Conservation (phyloP, 2,113 vertebrate species). For the Sisor rabdophorus region DNA sequence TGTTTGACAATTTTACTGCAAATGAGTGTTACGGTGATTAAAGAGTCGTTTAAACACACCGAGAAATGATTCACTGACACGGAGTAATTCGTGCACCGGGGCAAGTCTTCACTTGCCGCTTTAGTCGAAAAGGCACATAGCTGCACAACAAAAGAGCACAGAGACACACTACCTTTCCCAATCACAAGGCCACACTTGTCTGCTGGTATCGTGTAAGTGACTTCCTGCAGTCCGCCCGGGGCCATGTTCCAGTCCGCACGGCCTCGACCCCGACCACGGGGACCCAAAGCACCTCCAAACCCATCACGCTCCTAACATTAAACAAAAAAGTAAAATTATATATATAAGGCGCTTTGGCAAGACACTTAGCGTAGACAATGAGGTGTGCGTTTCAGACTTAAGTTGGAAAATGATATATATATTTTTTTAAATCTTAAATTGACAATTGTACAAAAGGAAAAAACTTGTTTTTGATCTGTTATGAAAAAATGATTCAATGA, state of each 20-base stretch:
- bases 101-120: constrained; percentile 19
- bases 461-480: too few species aligned
- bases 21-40: neutral
- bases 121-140: neutral
- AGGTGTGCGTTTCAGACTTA: constrained; percentile 36
- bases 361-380: constrained; percentile 39
- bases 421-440: too few species aligned
- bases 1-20: neutral
- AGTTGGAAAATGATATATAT: constrained; percentile 31
- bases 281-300: constrained; percentile 76
- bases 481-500: too few species aligned
- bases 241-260: constrained; percentile 82
- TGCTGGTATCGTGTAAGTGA: constrained; percentile 92
- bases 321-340: too few species aligned
- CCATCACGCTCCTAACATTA: constrained; percentile 85
- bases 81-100: neutral
- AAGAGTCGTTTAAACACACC: neutral
- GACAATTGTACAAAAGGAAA: too few species aligned
- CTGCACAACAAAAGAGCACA: too few species aligned
- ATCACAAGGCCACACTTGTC: constrained; percentile 98
- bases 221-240: constrained; percentile 85
- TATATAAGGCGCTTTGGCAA: constrained; percentile 25
- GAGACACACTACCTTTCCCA: constrained; percentile 82
- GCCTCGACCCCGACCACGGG: constrained; percentile 78
- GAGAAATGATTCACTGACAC: neutral